phyloP scores from a whole-genome alignment of 2,888 invertebrate species.

The Mythimna vitellina region DNA sequence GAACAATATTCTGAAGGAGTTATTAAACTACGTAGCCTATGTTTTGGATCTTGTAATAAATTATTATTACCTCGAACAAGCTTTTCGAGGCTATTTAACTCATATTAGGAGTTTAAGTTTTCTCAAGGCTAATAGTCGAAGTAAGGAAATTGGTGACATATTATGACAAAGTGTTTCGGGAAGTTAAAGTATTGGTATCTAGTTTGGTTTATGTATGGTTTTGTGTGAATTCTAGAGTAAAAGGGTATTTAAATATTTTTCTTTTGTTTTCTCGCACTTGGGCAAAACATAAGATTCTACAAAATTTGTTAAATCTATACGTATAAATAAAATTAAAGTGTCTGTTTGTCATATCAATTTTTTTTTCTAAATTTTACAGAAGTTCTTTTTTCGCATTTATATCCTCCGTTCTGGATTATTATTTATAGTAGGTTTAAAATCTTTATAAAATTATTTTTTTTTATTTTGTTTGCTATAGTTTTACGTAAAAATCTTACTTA shows the following conservation, averaged over 20 bases:
- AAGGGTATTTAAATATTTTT: background rate
- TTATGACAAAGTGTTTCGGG: constrained; percentile 2
- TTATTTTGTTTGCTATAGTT: too few relatives aligned
- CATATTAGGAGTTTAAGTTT: constrained; percentile 29
- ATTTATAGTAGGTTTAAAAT: too few relatives aligned
- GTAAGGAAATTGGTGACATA: constrained; percentile 8
- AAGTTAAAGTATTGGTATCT: background rate
- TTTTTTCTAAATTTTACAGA: too few relatives aligned
- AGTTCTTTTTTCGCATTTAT: too few relatives aligned
- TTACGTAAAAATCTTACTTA: too few relatives aligned
- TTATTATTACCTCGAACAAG: constrained; percentile 38
- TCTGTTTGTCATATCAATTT: too few relatives aligned
- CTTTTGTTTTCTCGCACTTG: too few relatives aligned
- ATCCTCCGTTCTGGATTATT: too few relatives aligned
- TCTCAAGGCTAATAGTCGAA: constrained; percentile 31
- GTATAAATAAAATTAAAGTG: too few relatives aligned
- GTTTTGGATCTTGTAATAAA: constrained; percentile 29
- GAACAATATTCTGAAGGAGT: constrained; percentile 12
- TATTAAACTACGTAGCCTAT: constrained; percentile 12
- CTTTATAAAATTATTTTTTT: too few relatives aligned
- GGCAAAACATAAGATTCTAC: too few relatives aligned
- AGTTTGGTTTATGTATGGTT: background rate
- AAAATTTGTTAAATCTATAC: too few relatives aligned
- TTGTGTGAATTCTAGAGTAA: background rate
- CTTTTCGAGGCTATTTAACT: constrained; percentile 23